Evolutionary conservation across 2,888 invertebrate genomes (phyloP).

Genomic region (Cephus spinipes): DNA sequence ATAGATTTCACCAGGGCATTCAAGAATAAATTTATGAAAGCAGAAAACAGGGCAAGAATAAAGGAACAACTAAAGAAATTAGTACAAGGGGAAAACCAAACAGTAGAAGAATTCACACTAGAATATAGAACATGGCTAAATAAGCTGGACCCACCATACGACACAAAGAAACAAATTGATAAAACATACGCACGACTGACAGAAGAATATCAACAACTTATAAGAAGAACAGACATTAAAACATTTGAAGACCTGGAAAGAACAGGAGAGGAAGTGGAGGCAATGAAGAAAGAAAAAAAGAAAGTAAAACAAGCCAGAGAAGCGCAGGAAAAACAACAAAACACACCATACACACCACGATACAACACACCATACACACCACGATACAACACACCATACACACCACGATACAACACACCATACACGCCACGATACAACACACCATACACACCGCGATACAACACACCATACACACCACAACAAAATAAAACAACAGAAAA

Average conservation of each 20-base stretch:
- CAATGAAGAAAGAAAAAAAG: not conserved
- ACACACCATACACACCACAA: no score
- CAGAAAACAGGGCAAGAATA: not conserved
- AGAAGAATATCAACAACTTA: not conserved
- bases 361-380: no score
- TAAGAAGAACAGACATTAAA: not conserved
- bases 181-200: not conserved
- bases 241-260: slow-evolving; percentile 5
- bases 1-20: not conserved
- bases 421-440: no score
- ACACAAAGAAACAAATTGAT: no score
- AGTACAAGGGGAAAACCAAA: slow-evolving; percentile 5
- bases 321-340: no score
- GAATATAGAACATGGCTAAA: not conserved
- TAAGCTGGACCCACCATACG: not conserved
- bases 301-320: no score
- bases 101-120: not conserved
- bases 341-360: no score
- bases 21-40: not conserved
- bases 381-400: no score
- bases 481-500: no score
- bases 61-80: not conserved
- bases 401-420: no score
- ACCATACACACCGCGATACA: no score
- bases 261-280: not conserved